These are phyloP conservation scores for Parascotia fuliginaria DNA, from an alignment of 2,888 invertebrate species.

Conservation along the genomic window DNA sequence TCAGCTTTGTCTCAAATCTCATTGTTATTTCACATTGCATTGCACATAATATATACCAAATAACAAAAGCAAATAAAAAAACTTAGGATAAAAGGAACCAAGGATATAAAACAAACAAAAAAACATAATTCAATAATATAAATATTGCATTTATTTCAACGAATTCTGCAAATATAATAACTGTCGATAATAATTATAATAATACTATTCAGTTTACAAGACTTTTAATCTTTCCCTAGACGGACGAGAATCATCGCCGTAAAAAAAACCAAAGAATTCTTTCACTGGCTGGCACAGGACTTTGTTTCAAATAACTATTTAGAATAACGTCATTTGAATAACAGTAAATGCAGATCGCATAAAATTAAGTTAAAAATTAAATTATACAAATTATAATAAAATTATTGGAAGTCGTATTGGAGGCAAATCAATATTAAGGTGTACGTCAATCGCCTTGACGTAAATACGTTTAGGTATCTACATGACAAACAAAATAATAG, in stretches of 20 bases:
- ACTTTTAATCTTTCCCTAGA: constrained; percentile 72
- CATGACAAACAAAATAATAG: constrained; percentile 72
- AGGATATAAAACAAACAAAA: constrained; percentile 75
- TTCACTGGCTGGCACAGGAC: constrained; percentile 80
- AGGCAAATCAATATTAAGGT: constrained; percentile 74
- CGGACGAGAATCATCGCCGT: constrained; percentile 51
- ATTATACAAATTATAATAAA: constrained; percentile 82
- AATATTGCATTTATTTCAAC: constrained; percentile 87
- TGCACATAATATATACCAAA: constrained; percentile 49
- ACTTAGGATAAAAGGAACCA: constrained; percentile 74
- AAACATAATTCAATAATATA: constrained; percentile 85
- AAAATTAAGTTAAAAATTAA: constrained; percentile 78
- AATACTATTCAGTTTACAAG: constrained; percentile 84
- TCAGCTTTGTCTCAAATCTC: constrained; percentile 46
- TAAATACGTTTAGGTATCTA: constrained; percentile 64
- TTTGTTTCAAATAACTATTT: constrained; percentile 74
- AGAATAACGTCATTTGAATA: constrained; percentile 76
- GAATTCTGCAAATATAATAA: constrained; percentile 85
- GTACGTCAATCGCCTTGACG: constrained; percentile 58
- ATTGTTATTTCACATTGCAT: constrained; percentile 54
- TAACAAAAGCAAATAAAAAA: constrained; percentile 60
- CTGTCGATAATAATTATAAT: constrained; percentile 84
- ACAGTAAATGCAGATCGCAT: constrained; percentile 84
- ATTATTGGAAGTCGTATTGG: constrained; percentile 81
- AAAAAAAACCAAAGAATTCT: constrained; percentile 65